Conservation (phyloP, 2,113 vertebrate species). For the Arothron firmamentum region DNA sequence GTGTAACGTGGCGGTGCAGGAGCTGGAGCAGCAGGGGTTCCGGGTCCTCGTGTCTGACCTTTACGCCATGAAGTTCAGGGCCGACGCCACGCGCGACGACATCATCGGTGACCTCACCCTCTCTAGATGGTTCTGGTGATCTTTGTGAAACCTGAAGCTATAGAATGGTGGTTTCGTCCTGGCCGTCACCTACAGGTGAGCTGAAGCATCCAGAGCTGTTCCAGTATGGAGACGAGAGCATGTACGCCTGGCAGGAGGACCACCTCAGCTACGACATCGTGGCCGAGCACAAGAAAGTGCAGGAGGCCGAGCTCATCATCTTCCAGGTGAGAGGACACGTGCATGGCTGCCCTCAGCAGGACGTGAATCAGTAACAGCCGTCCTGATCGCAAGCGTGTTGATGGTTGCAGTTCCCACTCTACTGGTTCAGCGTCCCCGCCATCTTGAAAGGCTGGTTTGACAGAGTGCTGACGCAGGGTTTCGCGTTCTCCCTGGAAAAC, state of each 20-base stretch:
- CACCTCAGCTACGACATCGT: constrained; percentile 75
- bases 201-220: constrained; percentile 71
- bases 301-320: constrained; percentile 79
- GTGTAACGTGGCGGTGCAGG: constrained; percentile 64
- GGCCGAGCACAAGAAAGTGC: constrained; percentile 78
- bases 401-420: constrained; percentile 78
- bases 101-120: constrained; percentile 48
- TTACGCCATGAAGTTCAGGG: constrained; percentile 71
- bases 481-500: constrained; percentile 71
- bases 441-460: constrained; percentile 87
- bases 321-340: constrained; percentile 77
- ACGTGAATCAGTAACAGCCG: too few relatives aligned
- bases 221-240: constrained; percentile 66
- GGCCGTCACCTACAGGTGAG: constrained; percentile 56
- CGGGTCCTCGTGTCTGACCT: constrained; percentile 77
- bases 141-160: too few relatives aligned
- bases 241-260: constrained; percentile 73
- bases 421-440: constrained; percentile 83
- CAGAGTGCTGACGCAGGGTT: constrained; percentile 74
- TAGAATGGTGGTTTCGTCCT: too few relatives aligned
- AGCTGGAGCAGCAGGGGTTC: constrained; percentile 70
- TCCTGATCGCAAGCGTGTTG: not conserved
- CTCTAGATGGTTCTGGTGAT: too few relatives aligned
- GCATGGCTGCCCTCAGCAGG: too few relatives aligned
- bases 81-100: constrained; percentile 59